Conservation (phyloP, 2,113 vertebrate genomes). For the Narcine bancroftii region DNA sequence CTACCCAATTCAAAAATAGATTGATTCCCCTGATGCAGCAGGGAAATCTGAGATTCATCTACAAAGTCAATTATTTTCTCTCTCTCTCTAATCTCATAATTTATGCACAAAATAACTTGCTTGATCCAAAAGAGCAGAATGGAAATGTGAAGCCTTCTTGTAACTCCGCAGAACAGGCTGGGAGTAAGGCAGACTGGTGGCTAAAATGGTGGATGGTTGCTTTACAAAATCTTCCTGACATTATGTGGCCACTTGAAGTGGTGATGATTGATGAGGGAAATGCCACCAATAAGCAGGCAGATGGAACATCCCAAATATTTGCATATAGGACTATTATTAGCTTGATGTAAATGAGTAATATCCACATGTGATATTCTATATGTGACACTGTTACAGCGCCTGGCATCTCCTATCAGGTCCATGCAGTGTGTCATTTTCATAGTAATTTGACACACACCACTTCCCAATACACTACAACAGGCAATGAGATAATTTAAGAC, state of each 20-base stretch:
- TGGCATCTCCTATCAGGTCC: too few species aligned
- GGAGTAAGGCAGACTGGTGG: background rate
- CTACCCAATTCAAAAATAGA: background rate
- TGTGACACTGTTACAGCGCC: too few species aligned
- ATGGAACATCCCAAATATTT: too few species aligned
- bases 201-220: background rate
- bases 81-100: background rate
- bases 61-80: background rate
- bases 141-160: background rate
- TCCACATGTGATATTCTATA: too few species aligned
- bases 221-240: background rate
- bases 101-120: background rate
- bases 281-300: too few species aligned
- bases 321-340: too few species aligned
- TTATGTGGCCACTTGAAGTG: background rate
- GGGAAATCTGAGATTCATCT: background rate
- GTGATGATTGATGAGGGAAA: background rate
- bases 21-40: background rate
- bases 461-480: too few species aligned
- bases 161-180: background rate
- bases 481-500: too few species aligned
- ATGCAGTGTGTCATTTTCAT: too few species aligned
- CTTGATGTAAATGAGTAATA: too few species aligned
- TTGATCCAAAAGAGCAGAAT: too few species aligned
- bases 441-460: too few species aligned